Base-by-base conservation (phyloP, 2,888 invertebrate genomes). In the Chloroclysta siterata region DNA sequence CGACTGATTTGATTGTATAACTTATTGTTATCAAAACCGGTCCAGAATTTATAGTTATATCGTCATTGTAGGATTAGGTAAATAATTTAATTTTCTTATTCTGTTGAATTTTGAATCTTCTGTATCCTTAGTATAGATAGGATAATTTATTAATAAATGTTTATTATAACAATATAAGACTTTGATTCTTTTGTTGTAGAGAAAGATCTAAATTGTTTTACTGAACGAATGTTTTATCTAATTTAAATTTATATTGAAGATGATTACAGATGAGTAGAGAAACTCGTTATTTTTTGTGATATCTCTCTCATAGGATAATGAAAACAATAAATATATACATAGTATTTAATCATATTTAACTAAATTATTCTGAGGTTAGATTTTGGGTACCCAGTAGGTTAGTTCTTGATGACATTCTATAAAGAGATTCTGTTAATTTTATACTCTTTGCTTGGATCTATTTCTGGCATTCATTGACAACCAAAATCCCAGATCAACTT, bases 91-190 rank as follows among this genome's bases (percentile, higher is more conserved):
- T 42, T 11, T 51, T 59, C 52, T 60, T 53, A 47, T 53, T 57
- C 28, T 50, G 64, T 68, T 58, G 39, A 17, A 65, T 55, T 53
- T 60, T 62, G 51, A 65, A 65, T 62, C 53, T 66, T 60, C n/a
- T 57, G 41, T 63, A 48, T 48, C 5, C 48, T 48, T 60, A 68
- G 56, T 17, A 17, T 46, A 46, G 46, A 53, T 63, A 66, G 60
- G 10, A 42, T 66, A 62, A 68, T 65, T 68, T 66, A 70, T 70
- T 46, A 70, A 64, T 63, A 70, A 64, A 69, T 17, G 52, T 57
- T 54, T 63, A 46, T 39, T 41, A 50, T 50, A 54, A 44, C 50
- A 8, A 33, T 47, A 33, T 4, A 46, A 52, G 6, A 42, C 1
- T 44, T 61, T 55, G 17, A 44, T 5, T 51, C 14, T 22, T 22